phyloP scores from a whole-genome alignment of 2,797 vertebrate species.

The Pseudomugil tenellus region DNA sequence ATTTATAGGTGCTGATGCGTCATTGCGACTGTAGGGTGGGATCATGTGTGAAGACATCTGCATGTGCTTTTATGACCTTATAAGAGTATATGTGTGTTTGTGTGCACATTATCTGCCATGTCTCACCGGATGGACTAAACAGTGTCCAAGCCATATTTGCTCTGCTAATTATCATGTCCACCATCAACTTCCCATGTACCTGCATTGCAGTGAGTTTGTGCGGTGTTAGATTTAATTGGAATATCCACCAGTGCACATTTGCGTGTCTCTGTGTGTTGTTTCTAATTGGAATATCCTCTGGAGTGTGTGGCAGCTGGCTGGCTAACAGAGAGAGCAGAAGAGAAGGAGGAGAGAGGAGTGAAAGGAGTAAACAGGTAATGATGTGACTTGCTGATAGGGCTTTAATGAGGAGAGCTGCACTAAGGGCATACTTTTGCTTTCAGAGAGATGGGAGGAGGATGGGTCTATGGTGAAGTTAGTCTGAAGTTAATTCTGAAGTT shows the following conservation, averaged over 20 bases:
- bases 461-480: conserved; percentile 17
- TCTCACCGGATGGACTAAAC: conserved; percentile 8
- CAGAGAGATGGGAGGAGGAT: not conserved
- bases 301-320: conserved; percentile 75
- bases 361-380: conserved; percentile 77
- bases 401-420: conserved; percentile 70
- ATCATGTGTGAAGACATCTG: not conserved
- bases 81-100: not conserved
- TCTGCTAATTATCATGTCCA: conserved; percentile 69
- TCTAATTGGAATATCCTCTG: conserved; percentile 75
- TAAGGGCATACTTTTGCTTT: conserved; percentile 57
- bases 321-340: conserved; percentile 57
- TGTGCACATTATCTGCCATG: not conserved
- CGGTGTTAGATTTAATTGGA: conserved; percentile 68
- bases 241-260: conserved; percentile 63
- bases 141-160: conserved; percentile 38
- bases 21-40: not conserved
- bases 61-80: conserved; percentile 11
- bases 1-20: conserved; percentile 4
- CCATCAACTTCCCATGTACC: conserved; percentile 32
- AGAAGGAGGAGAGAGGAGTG: conserved; percentile 57
- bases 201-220: conserved; percentile 46
- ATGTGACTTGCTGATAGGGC: conserved; percentile 73
- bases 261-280: conserved; percentile 60
- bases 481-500: no score